Evolutionary conservation across 2,113 vertebrate genomes (phyloP).

Genomic region (Cyanoderma ruficeps): DNA sequence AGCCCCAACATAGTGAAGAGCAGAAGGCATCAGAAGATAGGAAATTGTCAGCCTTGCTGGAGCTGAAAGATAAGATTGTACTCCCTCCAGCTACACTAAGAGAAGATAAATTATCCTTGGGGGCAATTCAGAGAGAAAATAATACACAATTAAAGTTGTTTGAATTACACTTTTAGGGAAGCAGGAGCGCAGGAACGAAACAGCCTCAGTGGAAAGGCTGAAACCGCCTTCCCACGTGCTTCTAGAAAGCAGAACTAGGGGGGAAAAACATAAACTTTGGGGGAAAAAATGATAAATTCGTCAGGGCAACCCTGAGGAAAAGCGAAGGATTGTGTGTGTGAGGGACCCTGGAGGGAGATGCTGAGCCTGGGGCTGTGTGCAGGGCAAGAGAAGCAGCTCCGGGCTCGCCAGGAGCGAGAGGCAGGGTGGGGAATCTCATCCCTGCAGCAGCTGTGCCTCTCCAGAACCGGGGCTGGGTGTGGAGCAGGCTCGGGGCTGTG

Average conservation of each 20-base stretch:
- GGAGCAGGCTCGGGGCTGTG: background rate
- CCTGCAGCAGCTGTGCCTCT: background rate
- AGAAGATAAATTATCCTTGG: conserved; percentile 34
- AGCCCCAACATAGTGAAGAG: background rate
- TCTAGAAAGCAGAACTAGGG: background rate
- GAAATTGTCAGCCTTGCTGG: conserved; percentile 47
- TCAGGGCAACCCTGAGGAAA: background rate
- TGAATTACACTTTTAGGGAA: conserved; percentile 3
- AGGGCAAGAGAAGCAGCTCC: background rate
- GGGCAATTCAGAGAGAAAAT: conserved; percentile 25
- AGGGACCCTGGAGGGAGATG: background rate
- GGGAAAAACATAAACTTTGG: background rate
- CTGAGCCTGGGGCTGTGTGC: background rate
- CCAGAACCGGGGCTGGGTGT: background rate
- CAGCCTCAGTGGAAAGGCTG: conserved; percentile 4
- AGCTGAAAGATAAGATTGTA: conserved; percentile 58
- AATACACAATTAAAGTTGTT: conserved; percentile 30
- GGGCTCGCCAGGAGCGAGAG: background rate
- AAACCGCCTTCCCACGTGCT: background rate
- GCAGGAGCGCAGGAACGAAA: background rate
- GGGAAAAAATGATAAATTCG: background rate
- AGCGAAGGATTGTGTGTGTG: background rate
- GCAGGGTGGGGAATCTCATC: background rate
- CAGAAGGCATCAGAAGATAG: conserved; percentile 29
- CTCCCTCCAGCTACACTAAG: background rate